Percentiles rank a stretch among this genome's conserved stretches.
phyloP scores from a whole-genome alignment of 2,113 vertebrate species.

The Riparia riparia region DNA sequence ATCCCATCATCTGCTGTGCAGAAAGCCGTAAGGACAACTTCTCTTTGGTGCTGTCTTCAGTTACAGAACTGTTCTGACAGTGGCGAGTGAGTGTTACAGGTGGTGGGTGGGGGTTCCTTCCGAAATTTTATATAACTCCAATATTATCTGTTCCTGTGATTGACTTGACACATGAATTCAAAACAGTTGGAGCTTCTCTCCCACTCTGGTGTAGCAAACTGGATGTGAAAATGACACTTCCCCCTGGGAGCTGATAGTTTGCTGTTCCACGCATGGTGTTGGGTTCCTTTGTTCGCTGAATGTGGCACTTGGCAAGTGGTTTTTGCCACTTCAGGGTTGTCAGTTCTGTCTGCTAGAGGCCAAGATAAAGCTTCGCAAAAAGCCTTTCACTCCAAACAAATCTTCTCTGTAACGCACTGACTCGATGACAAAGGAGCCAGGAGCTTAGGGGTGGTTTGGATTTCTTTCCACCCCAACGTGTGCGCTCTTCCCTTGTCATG shows the following conservation, averaged over 20 bases:
- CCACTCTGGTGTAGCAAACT: slow-evolving; percentile 30
- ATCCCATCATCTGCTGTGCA: slow-evolving; percentile 52
- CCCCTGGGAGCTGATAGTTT: slow-evolving; percentile 35
- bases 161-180: slow-evolving; percentile 61
- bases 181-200: slow-evolving; percentile 30
- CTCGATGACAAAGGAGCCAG: slow-evolving; percentile 9
- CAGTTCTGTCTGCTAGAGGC: slow-evolving; percentile 62
- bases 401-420: slow-evolving; percentile 23
- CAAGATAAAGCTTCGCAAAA: slow-evolving; percentile 71
- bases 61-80: slow-evolving; percentile 67
- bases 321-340: slow-evolving; percentile 66
- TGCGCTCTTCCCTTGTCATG: not conserved
- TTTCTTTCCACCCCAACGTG: slow-evolving; percentile 12
- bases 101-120: slow-evolving; percentile 71
- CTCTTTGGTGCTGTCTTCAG: slow-evolving; percentile 53
- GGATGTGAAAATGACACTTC: slow-evolving; percentile 51
- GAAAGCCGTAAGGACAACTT: slow-evolving; percentile 48
- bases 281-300: slow-evolving; percentile 58
- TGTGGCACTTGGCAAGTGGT: slow-evolving; percentile 58
- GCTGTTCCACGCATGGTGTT: slow-evolving; percentile 44
- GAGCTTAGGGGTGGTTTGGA: slow-evolving; percentile 46
- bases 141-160: slow-evolving; percentile 20
- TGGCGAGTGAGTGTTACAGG: slow-evolving; percentile 70
- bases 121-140: slow-evolving; percentile 71
- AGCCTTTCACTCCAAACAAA: slow-evolving; percentile 34